phyloP scores from a whole-genome alignment of 2,113 vertebrate genomes.

The Prionailurus bengalensis region DNA sequence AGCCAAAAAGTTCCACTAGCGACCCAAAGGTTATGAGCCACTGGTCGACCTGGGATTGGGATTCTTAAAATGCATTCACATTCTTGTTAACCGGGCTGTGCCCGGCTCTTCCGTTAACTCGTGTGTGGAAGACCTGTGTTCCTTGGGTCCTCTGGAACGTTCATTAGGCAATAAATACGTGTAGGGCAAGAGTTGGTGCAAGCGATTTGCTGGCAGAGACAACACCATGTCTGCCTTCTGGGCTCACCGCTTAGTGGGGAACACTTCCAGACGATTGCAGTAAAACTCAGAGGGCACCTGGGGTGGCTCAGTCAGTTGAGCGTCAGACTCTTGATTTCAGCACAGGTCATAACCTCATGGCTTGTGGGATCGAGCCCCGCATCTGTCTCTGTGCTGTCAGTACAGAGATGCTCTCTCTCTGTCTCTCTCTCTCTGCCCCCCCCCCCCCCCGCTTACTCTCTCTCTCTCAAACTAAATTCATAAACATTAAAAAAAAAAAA shows the following conservation, averaged over 20 bases:
- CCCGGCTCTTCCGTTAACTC: not conserved
- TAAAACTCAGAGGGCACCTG: not conserved
- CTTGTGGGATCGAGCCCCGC: too few species aligned
- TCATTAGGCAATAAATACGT: not conserved
- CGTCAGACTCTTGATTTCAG: too few species aligned
- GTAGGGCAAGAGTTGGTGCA: not conserved
- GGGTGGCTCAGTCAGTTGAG: too few species aligned
- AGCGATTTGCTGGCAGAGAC: not conserved
- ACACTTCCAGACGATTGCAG: not conserved
- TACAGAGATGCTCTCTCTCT: too few species aligned
- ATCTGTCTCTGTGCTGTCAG: too few species aligned
- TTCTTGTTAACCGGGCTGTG: slow-evolving; percentile 32
- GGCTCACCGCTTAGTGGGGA: not conserved
- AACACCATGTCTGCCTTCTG: not conserved
- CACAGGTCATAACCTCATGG: too few species aligned
- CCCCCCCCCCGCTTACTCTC: too few species aligned
- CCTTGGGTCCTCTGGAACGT: not conserved
- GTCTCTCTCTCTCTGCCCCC: too few species aligned
- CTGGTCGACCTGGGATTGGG: not conserved
- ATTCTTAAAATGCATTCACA: slow-evolving; percentile 37
- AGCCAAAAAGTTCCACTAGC: not conserved
- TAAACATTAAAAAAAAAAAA: too few species aligned
- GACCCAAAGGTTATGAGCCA: not conserved
- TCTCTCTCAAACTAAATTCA: too few species aligned
- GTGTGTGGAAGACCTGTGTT: not conserved